These are phyloP conservation scores for Luffia ferchaultella DNA, from an alignment of 2,888 invertebrate species.

Conservation along the genomic window DNA sequence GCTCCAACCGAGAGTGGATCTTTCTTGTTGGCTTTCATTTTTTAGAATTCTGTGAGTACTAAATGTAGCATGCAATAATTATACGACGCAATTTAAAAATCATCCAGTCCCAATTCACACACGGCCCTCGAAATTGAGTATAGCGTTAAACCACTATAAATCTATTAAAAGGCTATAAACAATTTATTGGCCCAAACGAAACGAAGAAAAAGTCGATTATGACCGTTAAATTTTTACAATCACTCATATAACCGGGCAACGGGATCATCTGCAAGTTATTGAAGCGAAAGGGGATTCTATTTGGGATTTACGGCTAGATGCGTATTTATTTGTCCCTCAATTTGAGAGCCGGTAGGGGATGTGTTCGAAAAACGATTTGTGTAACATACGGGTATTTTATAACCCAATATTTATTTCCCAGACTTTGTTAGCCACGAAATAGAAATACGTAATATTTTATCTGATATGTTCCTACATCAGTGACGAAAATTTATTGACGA, in stretches of 20 bases:
- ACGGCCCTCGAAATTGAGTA: background rate
- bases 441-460: no score
- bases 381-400: background rate
- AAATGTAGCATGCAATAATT: no score
- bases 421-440: no score
- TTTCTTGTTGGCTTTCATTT: no score
- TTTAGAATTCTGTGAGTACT: no score
- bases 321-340: slow-evolving; percentile 2
- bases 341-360: background rate
- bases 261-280: slow-evolving; percentile 5
- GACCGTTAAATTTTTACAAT: slow-evolving; percentile 6
- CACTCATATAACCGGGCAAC: slow-evolving; percentile 2
- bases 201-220: slow-evolving; percentile 6
- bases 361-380: background rate
- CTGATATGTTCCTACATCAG: no score
- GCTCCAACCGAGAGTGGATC: no score
- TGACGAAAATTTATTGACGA: no score
- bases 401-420: no score
- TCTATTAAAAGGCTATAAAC: slow-evolving; percentile 4
- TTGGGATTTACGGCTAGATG: slow-evolving; percentile 1
- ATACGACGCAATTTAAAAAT: background rate
- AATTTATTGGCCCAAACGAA: slow-evolving; percentile 3
- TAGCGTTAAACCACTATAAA: slow-evolving; percentile 5
- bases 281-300: slow-evolving; percentile 1
- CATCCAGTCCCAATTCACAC: background rate